Evolutionary conservation across 2,888 invertebrate species (phyloP).

Genomic region (Drosophila ustulata): DNA sequence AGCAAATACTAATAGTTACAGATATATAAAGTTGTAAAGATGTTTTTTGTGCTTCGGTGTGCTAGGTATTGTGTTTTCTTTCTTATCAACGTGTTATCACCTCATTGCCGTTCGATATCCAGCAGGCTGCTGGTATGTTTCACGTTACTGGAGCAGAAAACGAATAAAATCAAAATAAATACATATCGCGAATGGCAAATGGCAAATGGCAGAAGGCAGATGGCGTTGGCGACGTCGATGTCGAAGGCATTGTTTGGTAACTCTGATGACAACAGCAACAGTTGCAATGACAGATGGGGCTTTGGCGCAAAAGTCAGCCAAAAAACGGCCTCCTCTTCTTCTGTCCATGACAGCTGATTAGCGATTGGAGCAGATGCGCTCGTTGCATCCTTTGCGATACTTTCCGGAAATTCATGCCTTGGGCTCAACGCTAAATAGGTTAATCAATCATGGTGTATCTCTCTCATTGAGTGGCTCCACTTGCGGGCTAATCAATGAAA

Average conservation of each 20-base stretch:
- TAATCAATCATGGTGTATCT: conserved; percentile 11
- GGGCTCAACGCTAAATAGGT: not conserved
- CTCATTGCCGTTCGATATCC: not conserved
- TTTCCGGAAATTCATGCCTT: not conserved
- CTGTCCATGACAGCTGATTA: not conserved
- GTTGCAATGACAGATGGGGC: conserved; percentile 17
- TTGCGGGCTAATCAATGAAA: conserved; percentile 41
- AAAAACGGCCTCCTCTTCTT: not conserved
- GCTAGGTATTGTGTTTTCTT: too few relatives aligned
- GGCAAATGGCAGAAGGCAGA: conserved; percentile 17
- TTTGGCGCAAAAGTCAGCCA: not conserved
- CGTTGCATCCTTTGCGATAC: not conserved
- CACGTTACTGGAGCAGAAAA: not conserved
- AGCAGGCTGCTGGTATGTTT: not conserved
- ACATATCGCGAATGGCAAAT: conserved; percentile 41
- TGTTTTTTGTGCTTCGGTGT: too few relatives aligned
- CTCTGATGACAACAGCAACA: conserved; percentile 14
- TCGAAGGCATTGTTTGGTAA: conserved; percentile 14
- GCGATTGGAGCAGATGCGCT: not conserved
- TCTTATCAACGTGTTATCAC: too few relatives aligned
- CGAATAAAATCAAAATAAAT: conserved; percentile 67
- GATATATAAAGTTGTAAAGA: too few relatives aligned
- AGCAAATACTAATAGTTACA: too few relatives aligned
- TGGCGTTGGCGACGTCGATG: not conserved
- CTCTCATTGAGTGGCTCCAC: conserved; percentile 1